phyloP scores from a whole-genome alignment of 2,113 vertebrate species.

The Apteryx owenii region DNA sequence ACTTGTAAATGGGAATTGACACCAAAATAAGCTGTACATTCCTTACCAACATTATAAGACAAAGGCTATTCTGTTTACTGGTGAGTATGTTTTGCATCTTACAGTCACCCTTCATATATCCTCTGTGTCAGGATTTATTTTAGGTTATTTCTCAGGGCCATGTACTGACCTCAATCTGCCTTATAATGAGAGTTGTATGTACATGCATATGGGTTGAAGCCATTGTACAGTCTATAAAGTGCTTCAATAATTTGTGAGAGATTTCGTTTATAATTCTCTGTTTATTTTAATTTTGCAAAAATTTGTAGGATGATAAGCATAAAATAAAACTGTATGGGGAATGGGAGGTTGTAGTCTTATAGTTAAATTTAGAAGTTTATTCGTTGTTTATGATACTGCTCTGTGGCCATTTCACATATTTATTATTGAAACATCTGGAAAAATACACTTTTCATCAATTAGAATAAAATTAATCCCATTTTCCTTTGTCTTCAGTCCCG shows the following conservation, averaged over 20 bases:
- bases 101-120: background rate
- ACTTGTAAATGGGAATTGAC: background rate
- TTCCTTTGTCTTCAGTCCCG: background rate
- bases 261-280: background rate
- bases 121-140: constrained; percentile 32
- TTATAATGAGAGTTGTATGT: background rate
- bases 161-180: constrained; percentile 52
- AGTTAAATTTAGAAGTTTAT: background rate
- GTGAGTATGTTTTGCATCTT: background rate
- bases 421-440: background rate
- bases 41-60: background rate
- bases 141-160: constrained; percentile 47
- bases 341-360: background rate
- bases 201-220: background rate
- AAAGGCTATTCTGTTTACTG: background rate
- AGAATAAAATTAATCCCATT: background rate
- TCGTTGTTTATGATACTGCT: background rate
- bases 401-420: background rate
- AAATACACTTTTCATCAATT: background rate
- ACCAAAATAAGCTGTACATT: background rate
- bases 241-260: background rate
- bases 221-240: background rate
- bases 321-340: background rate
- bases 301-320: background rate
- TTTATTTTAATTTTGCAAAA: background rate